Base-by-base conservation (phyloP, 2,888 invertebrate species). In the Ochropleura leucogaster region DNA sequence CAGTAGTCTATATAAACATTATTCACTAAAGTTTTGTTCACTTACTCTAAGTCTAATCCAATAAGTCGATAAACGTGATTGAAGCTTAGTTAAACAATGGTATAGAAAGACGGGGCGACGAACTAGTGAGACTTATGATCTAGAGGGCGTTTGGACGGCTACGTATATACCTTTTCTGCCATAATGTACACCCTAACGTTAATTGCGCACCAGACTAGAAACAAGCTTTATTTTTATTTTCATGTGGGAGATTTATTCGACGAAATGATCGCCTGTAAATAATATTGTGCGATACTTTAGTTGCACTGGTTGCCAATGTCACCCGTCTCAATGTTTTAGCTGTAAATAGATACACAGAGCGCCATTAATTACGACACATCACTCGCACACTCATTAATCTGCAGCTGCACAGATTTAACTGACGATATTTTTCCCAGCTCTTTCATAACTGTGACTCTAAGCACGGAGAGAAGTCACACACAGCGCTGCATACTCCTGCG, bases 61-160 rank as follows among this genome's bases (percentile, higher is more conserved):
- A 90, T 92, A 92, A 92, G 90, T 90, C 87, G 88, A 87, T 85
- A 88, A 86, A 89, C 88, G 89, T 91, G 90, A 91, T 90, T 89
- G 89, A 87, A 90, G 88, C 88, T 90, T 86, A 87, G 71, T 83
- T 86, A 85, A 89, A 89, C 85, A 89, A 90, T 89, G 82, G 81
- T 85, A 82, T 79, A 83, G 86, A 87, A 89, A 85, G 76, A 70
- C 73, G 74, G 79, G 79, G 86, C 72, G 78, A 80, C 73, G 85
- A 86, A 87, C 88, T 85, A 85, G 82, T 79, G 80, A 71, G 79
- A 85, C 83, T 84, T 83, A 79, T 82, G 83, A 79, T 82, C 73
- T 70, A 79, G 79, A 72, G 81, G 73, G 67, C 71, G 76, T 80
- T 77, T 77, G 59, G 74, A 82, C 73, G 80, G 80, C 82, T 80